Percentiles rank a stretch among this genome's conserved stretches.
phyloP scores from a whole-genome alignment of 2,888 invertebrate species.

The Chouioia cunea region DNA sequence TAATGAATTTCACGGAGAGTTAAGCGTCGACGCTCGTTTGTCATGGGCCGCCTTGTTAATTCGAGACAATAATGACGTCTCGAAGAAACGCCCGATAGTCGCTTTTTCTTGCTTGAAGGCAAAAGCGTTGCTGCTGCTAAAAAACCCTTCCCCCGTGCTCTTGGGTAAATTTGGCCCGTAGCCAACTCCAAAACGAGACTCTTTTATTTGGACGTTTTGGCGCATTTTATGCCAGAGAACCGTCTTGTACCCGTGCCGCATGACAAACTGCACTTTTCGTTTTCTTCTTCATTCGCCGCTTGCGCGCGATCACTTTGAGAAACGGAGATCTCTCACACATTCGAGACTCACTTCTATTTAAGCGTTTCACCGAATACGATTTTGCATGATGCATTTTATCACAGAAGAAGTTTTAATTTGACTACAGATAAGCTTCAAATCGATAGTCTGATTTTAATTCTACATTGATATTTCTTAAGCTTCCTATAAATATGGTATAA shows the following conservation, averaged over 20 bases:
- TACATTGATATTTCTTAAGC: too few relatives aligned
- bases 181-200: slow-evolving; percentile 20
- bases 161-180: background rate
- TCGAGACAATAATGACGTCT: slow-evolving; percentile 13
- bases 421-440: too few relatives aligned
- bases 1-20: slow-evolving; percentile 53
- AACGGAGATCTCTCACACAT: too few relatives aligned
- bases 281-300: slow-evolving; percentile 7
- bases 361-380: too few relatives aligned
- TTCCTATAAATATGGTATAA: too few relatives aligned
- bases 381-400: too few relatives aligned
- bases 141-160: background rate
- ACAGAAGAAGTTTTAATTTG: too few relatives aligned
- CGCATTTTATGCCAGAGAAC: slow-evolving; percentile 29
- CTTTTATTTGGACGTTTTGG: slow-evolving; percentile 3
- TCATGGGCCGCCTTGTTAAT: slow-evolving; percentile 40
- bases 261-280: slow-evolving; percentile 30
- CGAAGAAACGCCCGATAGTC: background rate
- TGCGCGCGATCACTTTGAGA: too few relatives aligned
- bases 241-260: slow-evolving; percentile 19
- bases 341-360: too few relatives aligned
- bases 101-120: background rate
- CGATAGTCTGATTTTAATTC: too few relatives aligned
- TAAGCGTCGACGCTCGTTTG: slow-evolving; percentile 36
- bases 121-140: too few relatives aligned